phyloP scores from a whole-genome alignment of 2,113 vertebrate species.

The Oryzias javanicus region DNA sequence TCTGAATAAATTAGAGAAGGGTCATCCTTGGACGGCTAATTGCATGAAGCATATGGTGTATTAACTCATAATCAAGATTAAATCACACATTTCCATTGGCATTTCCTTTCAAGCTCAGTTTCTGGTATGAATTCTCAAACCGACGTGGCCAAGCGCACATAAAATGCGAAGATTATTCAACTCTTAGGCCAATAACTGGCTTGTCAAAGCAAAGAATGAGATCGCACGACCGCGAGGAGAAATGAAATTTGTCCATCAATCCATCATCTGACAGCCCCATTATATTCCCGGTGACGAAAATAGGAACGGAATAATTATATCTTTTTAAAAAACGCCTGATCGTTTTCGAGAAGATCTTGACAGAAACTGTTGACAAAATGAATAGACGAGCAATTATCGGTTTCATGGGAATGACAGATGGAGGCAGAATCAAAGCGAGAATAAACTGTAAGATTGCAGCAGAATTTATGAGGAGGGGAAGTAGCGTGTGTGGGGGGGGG shows the following conservation, averaged over 20 bases:
- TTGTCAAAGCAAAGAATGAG: conserved; percentile 29
- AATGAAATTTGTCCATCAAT: conserved; percentile 29
- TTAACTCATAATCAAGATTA: conserved; percentile 79
- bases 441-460: conserved; percentile 54
- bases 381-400: conserved; percentile 58
- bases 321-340: conserved; percentile 41
- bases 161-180: conserved; percentile 15
- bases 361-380: conserved; percentile 62
- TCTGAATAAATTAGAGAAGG: conserved; percentile 77
- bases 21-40: conserved; percentile 77
- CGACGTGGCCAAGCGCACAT: conserved; percentile 6
- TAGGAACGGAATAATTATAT: conserved; percentile 50
- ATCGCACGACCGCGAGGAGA: conserved; percentile 21
- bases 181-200: conserved; percentile 25
- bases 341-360: conserved; percentile 42
- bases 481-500: no score
- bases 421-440: conserved; percentile 61
- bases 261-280: conserved; percentile 30
- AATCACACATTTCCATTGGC: conserved; percentile 64
- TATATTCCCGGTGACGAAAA: conserved; percentile 36
- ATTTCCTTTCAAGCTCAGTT: conserved; percentile 18
- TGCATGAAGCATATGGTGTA: conserved; percentile 75
- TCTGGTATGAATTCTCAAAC: background rate
- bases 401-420: conserved; percentile 59
- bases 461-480: conserved; percentile 38